phyloP scores from a whole-genome alignment of 1,140 invertebrate species.

The Drosophila ohnishii region DNA sequence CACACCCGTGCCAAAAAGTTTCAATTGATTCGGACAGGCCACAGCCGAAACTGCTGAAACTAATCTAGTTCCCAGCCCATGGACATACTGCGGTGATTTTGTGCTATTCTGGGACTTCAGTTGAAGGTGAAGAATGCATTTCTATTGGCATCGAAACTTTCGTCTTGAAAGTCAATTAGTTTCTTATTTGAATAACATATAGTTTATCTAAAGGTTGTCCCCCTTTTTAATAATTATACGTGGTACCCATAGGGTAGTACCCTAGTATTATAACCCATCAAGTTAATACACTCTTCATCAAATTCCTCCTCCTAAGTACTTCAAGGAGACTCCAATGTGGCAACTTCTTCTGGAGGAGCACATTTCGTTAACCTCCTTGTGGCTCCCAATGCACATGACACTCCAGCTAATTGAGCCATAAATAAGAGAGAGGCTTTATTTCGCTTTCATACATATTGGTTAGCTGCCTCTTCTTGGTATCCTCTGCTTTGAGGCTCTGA shows the following conservation, averaged over 20 bases:
- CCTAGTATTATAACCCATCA: too few species aligned
- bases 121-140: neutral
- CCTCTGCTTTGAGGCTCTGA: neutral
- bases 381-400: conserved; percentile 38
- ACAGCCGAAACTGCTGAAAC: conserved; percentile 15
- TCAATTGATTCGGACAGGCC: conserved; percentile 25
- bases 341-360: neutral
- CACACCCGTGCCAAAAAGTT: conserved; percentile 13
- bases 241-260: too few species aligned
- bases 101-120: neutral
- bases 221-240: neutral
- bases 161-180: conserved; percentile 2
- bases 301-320: neutral
- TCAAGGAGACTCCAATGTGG: conserved; percentile 3
- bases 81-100: neutral
- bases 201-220: neutral
- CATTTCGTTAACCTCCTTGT: conserved; percentile 9
- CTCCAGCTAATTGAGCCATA: conserved; percentile 44
- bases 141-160: neutral
- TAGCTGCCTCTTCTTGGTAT: neutral
- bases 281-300: too few species aligned
- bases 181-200: neutral
- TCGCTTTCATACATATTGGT: neutral
- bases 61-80: conserved; percentile 24
- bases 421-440: conserved; percentile 35